These are phyloP conservation scores for Apodemus agrarius DNA, from an alignment of 2,797 vertebrate genomes.

Conservation along the genomic window DNA sequence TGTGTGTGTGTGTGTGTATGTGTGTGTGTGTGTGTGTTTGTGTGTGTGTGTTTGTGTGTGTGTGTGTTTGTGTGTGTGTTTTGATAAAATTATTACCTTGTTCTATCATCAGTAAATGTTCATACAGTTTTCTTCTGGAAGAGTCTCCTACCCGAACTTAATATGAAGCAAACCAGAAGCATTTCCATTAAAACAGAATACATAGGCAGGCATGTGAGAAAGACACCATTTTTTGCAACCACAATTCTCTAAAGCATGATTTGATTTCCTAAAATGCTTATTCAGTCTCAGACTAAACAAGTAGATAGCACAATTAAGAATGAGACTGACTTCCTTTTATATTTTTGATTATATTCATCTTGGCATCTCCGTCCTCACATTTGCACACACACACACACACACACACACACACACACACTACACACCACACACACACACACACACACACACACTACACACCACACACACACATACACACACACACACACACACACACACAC, in stretches of 20 bases:
- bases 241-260: not conserved
- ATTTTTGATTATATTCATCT: not conserved
- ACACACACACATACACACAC: too few species aligned
- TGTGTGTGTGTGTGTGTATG: not conserved
- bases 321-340: not conserved
- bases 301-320: fast-evolving
- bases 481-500: too few species aligned
- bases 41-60: not conserved
- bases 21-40: not conserved
- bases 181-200: not conserved
- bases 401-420: too few species aligned
- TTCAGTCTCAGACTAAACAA: not conserved
- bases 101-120: not conserved
- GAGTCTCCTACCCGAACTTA: not conserved
- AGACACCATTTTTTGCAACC: not conserved
- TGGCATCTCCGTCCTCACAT: not conserved
- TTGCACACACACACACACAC: too few species aligned
- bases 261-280: not conserved
- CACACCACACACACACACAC: too few species aligned
- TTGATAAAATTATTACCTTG: not conserved
- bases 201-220: not conserved
- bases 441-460: too few species aligned
- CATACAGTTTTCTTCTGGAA: not conserved
- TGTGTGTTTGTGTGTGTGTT: not conserved
- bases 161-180: not conserved